phyloP scores from a whole-genome alignment of 2,113 vertebrate species.

The Tor tambroides region DNA sequence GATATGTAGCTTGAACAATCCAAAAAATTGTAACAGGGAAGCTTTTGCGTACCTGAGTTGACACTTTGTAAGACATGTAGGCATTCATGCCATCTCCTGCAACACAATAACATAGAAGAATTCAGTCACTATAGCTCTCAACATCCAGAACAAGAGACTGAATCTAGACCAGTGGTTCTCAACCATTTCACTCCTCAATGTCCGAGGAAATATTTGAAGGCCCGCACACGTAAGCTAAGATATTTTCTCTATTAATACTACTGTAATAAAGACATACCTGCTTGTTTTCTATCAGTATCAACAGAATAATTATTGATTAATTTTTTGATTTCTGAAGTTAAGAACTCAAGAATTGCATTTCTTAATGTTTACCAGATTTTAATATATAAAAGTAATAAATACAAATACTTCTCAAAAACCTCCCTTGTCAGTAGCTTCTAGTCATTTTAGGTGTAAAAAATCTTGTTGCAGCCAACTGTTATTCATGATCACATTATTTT shows the following conservation, averaged over 20 bases:
- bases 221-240: neutral
- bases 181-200: neutral
- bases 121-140: neutral
- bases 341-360: neutral
- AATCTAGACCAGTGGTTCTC: neutral
- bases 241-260: neutral
- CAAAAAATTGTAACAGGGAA: neutral
- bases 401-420: neutral
- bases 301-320: neutral
- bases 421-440: neutral
- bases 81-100: slow-evolving; percentile 97
- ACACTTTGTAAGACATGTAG: slow-evolving; percentile 94
- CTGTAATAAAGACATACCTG: neutral
- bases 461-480: neutral
- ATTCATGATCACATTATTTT: neutral
- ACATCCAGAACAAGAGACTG: neutral
- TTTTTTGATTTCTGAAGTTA: neutral
- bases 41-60: slow-evolving; percentile 82
- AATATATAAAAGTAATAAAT: neutral
- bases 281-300: neutral
- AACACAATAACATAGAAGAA: slow-evolving; percentile 43
- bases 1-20: neutral
- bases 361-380: neutral
- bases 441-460: neutral
- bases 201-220: neutral